phyloP scores from a whole-genome alignment of 2,888 invertebrate genomes.

The Minunthozetes semirufus region DNA sequence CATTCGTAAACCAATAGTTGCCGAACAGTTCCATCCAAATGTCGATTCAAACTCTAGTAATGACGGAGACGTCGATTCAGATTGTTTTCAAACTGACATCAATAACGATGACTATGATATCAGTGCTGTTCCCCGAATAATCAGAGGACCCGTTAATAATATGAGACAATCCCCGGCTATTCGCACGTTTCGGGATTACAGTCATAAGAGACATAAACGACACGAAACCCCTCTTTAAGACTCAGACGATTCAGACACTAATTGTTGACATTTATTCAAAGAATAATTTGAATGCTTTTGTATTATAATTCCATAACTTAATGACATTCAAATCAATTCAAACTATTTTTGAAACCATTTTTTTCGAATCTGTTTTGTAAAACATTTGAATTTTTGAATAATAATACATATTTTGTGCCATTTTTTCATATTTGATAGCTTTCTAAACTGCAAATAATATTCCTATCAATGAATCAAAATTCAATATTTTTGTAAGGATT shows the following conservation, averaged over 20 bases:
- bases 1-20: constrained; percentile 55
- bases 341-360: neutral
- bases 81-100: constrained; percentile 5
- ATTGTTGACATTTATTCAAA: neutral
- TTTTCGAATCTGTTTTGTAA: neutral
- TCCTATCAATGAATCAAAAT: too few species aligned
- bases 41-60: constrained; percentile 63
- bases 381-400: neutral
- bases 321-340: too few species aligned
- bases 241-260: neutral
- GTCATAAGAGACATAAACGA: constrained; percentile 16
- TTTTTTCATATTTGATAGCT: too few species aligned
- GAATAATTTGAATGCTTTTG: neutral
- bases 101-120: constrained; percentile 38
- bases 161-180: neutral
- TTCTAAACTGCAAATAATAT: too few species aligned
- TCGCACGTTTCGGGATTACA: neutral
- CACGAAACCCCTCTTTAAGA: constrained; percentile 17
- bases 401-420: too few species aligned
- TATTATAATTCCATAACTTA: neutral
- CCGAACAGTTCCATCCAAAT: constrained; percentile 66
- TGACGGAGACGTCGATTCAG: constrained; percentile 55
- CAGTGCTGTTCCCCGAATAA: constrained; percentile 25
- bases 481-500: too few species aligned
- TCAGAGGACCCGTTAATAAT: constrained; percentile 26